These are phyloP conservation scores for Diarsia mendica DNA, from an alignment of 2,888 invertebrate species.

Conservation along the genomic window DNA sequence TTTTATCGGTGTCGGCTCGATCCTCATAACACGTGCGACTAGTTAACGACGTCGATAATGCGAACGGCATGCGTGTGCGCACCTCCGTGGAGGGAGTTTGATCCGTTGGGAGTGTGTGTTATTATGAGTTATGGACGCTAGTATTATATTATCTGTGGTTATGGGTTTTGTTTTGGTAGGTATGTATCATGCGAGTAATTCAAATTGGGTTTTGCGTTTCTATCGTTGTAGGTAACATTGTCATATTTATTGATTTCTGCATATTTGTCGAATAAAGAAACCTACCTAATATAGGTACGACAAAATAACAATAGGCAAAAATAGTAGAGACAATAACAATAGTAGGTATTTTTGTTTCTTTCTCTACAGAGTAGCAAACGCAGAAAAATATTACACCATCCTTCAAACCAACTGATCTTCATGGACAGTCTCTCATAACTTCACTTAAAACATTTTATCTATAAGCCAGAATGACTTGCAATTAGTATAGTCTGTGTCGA, in stretches of 20 bases:
- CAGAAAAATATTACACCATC: slow-evolving; percentile 8
- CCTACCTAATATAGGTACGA: background rate
- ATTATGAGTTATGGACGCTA: slow-evolving; percentile 47
- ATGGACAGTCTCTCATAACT: background rate
- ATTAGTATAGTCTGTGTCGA: too few relatives aligned
- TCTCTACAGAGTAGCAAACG: background rate
- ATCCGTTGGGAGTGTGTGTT: slow-evolving; percentile 45
- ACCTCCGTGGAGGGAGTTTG: slow-evolving; percentile 46
- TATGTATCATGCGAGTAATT: background rate
- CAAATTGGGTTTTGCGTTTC: background rate
- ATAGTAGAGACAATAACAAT: background rate
- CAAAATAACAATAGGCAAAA: background rate
- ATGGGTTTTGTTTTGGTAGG: too few relatives aligned
- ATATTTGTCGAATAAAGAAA: background rate
- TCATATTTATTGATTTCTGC: too few relatives aligned
- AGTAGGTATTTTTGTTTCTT: too few relatives aligned
- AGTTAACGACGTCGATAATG: slow-evolving; percentile 74
- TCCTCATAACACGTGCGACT: slow-evolving; percentile 72
- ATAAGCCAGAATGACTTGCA: too few relatives aligned
- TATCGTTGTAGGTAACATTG: background rate
- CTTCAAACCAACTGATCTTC: slow-evolving; percentile 21
- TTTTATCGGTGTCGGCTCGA: slow-evolving; percentile 69
- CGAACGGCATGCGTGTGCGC: slow-evolving; percentile 67
- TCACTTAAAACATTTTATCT: too few relatives aligned
- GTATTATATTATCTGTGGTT: too few relatives aligned